phyloP scores from a whole-genome alignment of 2,797 vertebrate genomes.

The Sebastes cheni region DNA sequence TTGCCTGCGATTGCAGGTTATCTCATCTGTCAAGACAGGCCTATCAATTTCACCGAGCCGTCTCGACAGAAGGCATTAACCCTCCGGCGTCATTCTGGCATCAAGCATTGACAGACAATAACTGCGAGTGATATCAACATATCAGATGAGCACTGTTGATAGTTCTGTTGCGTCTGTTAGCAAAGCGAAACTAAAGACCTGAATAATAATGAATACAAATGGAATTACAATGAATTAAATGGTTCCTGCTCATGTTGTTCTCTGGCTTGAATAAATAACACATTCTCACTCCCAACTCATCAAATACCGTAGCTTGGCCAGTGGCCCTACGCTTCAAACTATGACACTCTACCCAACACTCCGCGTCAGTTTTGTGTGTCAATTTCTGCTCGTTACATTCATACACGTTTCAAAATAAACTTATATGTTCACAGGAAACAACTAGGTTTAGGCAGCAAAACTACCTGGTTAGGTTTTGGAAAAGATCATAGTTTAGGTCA shows the following conservation, averaged over 20 bases:
- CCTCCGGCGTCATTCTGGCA: conserved; percentile 54
- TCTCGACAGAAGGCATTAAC: conserved; percentile 70
- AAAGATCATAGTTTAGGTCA: background rate
- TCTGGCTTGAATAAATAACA: background rate
- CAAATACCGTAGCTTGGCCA: background rate
- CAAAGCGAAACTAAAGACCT: conserved; percentile 24
- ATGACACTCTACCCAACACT: background rate
- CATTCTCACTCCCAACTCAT: no score
- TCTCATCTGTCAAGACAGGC: conserved; percentile 71
- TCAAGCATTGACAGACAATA: conserved; percentile 60
- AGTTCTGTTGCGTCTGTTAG: conserved; percentile 40
- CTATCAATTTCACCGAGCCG: conserved; percentile 67
- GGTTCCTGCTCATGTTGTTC: background rate
- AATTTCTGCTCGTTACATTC: background rate
- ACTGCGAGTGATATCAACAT: conserved; percentile 50
- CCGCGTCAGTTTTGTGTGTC: background rate
- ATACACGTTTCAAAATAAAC: background rate
- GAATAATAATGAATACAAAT: conserved; percentile 24
- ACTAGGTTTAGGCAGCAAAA: background rate
- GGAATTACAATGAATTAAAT: background rate
- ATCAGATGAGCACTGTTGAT: conserved; percentile 50
- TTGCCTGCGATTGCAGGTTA: conserved; percentile 67
- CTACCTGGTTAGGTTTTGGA: background rate
- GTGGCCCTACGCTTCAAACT: background rate
- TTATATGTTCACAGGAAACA: background rate